phyloP scores from a whole-genome alignment of 2,888 invertebrate genomes.

The Microplitis manilae region DNA sequence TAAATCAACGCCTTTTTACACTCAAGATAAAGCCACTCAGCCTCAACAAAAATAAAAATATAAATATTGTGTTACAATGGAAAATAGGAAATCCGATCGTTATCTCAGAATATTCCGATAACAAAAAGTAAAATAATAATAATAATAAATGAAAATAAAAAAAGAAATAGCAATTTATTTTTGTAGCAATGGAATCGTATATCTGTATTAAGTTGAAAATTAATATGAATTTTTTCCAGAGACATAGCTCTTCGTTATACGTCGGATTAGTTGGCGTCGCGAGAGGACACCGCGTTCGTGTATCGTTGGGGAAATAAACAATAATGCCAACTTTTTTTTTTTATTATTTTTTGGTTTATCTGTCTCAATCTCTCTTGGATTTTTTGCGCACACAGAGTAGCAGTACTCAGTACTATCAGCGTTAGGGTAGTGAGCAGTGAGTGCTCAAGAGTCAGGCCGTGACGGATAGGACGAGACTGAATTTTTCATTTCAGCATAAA shows the following conservation, averaged over 20 bases:
- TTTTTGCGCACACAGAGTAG: neutral
- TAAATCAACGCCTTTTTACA: conserved; percentile 6
- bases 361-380: neutral
- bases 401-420: neutral
- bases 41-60: neutral
- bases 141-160: neutral
- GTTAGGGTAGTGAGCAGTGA: neutral
- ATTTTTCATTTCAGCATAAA: conserved; percentile 49
- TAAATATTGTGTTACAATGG: neutral
- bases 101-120: neutral
- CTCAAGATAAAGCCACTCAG: conserved; percentile 22
- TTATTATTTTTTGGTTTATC: neutral
- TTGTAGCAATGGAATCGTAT: neutral
- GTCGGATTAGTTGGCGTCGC: neutral
- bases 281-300: conserved; percentile 7
- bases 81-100: conserved; percentile 13
- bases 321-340: conserved; percentile 29
- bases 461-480: conserved; percentile 41
- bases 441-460: conserved; percentile 2
- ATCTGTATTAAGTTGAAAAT: conserved; percentile 7
- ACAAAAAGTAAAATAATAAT: neutral
- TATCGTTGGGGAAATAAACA: conserved; percentile 42
- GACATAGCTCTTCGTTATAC: neutral
- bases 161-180: neutral
- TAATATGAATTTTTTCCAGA: conserved; percentile 4